Evolutionary conservation across 1,140 invertebrate species (phyloP).

Genomic region (Lepidurus couesii): DNA sequence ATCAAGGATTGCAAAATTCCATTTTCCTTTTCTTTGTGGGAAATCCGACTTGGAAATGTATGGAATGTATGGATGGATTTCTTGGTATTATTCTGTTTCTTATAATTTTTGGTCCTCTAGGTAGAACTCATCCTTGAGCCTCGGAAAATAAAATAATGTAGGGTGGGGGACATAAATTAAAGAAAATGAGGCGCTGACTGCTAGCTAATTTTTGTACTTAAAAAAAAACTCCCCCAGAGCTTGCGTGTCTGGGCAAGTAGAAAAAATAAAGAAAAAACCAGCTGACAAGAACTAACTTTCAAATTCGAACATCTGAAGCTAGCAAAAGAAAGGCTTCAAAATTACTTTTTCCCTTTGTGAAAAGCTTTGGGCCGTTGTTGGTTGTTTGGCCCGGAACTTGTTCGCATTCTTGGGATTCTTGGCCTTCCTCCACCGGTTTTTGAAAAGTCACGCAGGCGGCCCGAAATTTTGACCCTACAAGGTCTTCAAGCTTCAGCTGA

Average conservation of each 20-base stretch:
- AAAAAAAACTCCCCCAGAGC: neutral
- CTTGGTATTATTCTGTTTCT: no score
- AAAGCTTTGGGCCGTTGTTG: slow-evolving; percentile 1
- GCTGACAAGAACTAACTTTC: neutral
- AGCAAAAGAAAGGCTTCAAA: neutral
- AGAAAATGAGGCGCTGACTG: neutral
- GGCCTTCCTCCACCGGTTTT: slow-evolving; percentile 20
- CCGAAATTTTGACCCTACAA: slow-evolving; percentile 15
- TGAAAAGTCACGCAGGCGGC: neutral
- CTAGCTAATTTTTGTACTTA: neutral
- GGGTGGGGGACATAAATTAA: no score
- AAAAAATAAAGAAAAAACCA: neutral
- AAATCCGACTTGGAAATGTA: no score
- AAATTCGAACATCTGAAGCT: neutral
- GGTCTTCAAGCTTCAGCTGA: neutral
- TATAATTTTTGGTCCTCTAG: no score
- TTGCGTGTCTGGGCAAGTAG: neutral
- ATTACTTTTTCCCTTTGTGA: neutral
- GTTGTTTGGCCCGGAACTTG: slow-evolving; percentile 17
- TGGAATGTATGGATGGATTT: no score
- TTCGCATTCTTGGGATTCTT: slow-evolving; percentile 15
- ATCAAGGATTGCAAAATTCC: no score
- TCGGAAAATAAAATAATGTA: no score
- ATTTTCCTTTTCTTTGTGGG: no score
- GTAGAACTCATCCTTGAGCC: no score